These are phyloP conservation scores for Spondyliosoma cantharus DNA, from an alignment of 2,797 vertebrate genomes.

Conservation along the genomic window DNA sequence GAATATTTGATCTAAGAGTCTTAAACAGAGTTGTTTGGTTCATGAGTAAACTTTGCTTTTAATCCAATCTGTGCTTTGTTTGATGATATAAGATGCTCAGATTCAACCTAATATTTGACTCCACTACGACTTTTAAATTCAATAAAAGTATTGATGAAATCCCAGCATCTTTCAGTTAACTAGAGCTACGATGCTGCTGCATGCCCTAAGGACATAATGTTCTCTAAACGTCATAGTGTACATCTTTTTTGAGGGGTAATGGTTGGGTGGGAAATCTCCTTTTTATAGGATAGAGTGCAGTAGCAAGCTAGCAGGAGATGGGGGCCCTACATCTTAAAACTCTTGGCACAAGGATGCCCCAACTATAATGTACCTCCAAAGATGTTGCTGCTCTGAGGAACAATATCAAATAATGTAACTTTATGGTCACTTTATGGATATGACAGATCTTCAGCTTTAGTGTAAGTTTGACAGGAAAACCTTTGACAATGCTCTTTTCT, in stretches of 20 bases:
- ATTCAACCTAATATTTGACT: background rate
- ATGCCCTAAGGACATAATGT: too few species aligned
- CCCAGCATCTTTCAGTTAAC: background rate
- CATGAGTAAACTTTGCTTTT: background rate
- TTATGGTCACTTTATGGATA: background rate
- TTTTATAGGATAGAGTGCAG: background rate
- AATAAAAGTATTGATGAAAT: background rate
- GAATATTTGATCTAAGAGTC: background rate
- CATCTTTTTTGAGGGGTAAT: too few species aligned
- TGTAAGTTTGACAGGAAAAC: constrained; percentile 24
- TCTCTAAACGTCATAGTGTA: background rate
- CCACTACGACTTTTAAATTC: background rate
- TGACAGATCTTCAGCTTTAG: background rate
- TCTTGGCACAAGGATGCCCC: background rate
- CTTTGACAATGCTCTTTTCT: constrained; percentile 57
- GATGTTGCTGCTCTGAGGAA: background rate
- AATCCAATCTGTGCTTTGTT: background rate
- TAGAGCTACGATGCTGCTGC: background rate
- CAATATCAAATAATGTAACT: background rate
- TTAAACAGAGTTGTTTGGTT: background rate
- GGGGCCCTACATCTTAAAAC: background rate
- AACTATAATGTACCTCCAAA: background rate
- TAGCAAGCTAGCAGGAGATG: background rate
- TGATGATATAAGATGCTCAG: background rate
- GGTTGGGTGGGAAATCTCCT: too few species aligned